Base-by-base conservation (phyloP, 2,113 vertebrate genomes). In the Chamaea fasciata region DNA sequence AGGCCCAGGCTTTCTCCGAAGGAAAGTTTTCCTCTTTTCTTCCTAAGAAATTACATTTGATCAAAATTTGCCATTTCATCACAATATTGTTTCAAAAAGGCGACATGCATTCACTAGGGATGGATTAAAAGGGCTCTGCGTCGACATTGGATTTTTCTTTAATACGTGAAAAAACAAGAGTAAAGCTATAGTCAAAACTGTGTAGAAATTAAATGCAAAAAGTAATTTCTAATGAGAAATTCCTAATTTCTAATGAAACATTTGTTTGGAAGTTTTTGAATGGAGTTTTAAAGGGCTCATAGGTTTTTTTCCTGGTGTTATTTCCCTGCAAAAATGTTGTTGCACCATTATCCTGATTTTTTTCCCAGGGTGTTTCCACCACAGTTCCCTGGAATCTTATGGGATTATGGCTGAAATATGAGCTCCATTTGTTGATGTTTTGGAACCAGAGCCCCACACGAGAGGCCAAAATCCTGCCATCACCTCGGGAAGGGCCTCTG, bases 91-190 rank as follows among this genome's bases (percentile, higher is more conserved):
- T 82, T 8, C 0, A 7, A 41, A 57, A 63, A 19, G 5, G 13
- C 10, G 42, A 6, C 9, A 13, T 17, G 3, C 21, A 4, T 73
- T 73, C 9, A 12, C 10, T 21, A 3, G 46, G 37, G 67, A 20
- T 52, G 39, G 73, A 49, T 67, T 73, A 0, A 68, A 79, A 83
- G 50, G 23, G 9, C 27, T 71, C n/a, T 53, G 2, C 7, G 3
- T 60, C 0, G 0, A 24, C 44, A 23, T 0, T 47, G n/a, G 37
- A 3, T 57, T 91, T 63, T 70, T 53, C 64, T 77, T 76, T 16
- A 15, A 46, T 21, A 9, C 3, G 10, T 68, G 12, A 63, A 67
- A 63, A 50, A 67, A 18, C 4, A 55, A 16, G 28, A 67, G 15
- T 21, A 28, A n/a, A 85, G 13, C 24, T 27, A 16, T 3, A 46